A percentile compares a stretch with the other conserved stretches of the same genome.
phyloP scores from a whole-genome alignment of 2,113 vertebrate species.

The Notechis scutatus region DNA sequence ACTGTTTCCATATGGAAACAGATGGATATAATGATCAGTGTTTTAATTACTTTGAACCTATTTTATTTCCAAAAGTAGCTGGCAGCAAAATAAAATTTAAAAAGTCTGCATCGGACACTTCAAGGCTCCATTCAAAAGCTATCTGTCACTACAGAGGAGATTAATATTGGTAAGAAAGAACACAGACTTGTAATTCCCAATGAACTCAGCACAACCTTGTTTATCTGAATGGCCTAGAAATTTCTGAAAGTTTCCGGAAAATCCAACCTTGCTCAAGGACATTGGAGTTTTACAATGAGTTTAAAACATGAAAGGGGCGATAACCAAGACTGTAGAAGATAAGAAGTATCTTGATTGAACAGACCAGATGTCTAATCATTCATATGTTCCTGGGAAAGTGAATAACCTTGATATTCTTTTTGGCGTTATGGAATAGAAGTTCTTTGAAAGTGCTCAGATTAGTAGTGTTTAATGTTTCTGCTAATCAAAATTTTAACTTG shows the following conservation, averaged over 20 bases:
- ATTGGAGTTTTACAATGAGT: background rate
- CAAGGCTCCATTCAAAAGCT: constrained; percentile 8
- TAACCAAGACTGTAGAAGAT: background rate
- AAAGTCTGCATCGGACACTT: background rate
- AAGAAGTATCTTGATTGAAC: background rate
- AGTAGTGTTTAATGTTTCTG: background rate
- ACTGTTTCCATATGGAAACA: constrained; percentile 45
- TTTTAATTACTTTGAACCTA: constrained; percentile 51
- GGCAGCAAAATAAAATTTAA: constrained; percentile 4
- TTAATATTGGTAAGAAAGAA: background rate
- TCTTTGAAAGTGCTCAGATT: background rate
- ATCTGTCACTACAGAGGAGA: constrained; percentile 1
- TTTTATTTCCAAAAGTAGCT: constrained; percentile 52
- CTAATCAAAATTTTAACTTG: background rate
- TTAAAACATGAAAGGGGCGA: background rate
- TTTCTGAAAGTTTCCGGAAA: background rate
- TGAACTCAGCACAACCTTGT: background rate
- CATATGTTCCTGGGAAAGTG: background rate
- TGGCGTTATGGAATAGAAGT: background rate
- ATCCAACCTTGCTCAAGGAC: background rate
- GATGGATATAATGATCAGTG: constrained; percentile 31
- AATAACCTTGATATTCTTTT: background rate
- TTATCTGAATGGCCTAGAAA: background rate
- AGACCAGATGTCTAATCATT: background rate
- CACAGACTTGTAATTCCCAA: background rate